Conservation (phyloP, 2,113 vertebrate genomes). For the Cromileptes altivelis region DNA sequence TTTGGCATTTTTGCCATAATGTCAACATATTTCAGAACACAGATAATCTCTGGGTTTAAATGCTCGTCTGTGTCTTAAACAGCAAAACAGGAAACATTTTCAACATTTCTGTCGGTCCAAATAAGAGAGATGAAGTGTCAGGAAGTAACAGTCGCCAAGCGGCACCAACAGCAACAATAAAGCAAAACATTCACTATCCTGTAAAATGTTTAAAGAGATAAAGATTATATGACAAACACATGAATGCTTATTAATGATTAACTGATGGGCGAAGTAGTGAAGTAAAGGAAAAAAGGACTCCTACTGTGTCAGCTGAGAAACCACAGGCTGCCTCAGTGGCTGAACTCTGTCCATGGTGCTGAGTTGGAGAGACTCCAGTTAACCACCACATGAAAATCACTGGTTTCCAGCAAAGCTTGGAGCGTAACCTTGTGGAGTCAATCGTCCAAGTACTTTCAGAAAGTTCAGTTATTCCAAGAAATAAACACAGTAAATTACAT, state of each 20-base stretch:
- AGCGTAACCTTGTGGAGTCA: neutral
- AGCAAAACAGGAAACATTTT: slow-evolving; percentile 51
- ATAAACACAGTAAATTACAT: neutral
- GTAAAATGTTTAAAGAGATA: slow-evolving; percentile 5
- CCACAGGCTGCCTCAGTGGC: neutral
- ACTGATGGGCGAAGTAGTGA: neutral
- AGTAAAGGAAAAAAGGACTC: neutral
- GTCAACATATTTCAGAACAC: neutral
- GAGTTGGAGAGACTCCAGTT: slow-evolving; percentile 23
- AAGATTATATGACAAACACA: slow-evolving; percentile 7
- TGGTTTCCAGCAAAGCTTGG: neutral
- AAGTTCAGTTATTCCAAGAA: neutral
- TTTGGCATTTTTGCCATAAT: neutral
- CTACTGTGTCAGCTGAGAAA: neutral
- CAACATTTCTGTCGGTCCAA: neutral
- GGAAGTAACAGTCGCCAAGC: slow-evolving; percentile 14
- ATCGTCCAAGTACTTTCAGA: neutral
- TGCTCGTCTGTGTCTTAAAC: neutral
- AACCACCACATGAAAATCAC: neutral
- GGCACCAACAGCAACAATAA: neutral
- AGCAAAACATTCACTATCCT: neutral
- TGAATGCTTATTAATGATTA: slow-evolving; percentile 8
- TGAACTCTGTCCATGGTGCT: slow-evolving; percentile 81
- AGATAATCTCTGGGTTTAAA: neutral
- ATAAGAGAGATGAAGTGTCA: slow-evolving; percentile 12